phyloP scores from a whole-genome alignment of 2,888 invertebrate species.

The Barypeithes pellucidus region DNA sequence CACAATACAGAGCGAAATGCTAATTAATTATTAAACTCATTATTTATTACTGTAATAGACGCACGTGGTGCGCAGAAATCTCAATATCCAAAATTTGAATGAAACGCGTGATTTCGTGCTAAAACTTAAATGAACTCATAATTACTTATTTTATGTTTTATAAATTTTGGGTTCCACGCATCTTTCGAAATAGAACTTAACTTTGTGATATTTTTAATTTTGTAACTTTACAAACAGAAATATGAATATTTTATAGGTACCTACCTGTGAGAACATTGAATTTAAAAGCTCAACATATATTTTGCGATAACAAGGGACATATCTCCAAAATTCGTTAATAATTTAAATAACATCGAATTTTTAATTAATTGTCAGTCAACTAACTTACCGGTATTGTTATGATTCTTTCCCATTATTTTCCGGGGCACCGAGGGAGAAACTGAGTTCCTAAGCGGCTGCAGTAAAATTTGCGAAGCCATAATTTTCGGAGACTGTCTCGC shows the following conservation, averaged over 20 bases:
- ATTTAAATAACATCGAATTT: not conserved
- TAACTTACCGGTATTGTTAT: slow-evolving; percentile 78
- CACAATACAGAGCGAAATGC: not conserved
- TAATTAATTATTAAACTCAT: slow-evolving; percentile 14
- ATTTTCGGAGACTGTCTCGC: slow-evolving; percentile 64
- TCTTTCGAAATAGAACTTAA: not conserved
- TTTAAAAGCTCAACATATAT: too few species aligned
- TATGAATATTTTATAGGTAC: too few species aligned
- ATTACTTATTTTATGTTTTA: slow-evolving; percentile 3
- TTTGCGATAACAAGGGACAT: too few species aligned
- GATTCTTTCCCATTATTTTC: slow-evolving; percentile 78
- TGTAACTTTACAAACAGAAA: too few species aligned
- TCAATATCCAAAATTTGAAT: slow-evolving; percentile 43
- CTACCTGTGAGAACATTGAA: too few species aligned
- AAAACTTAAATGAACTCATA: not conserved
- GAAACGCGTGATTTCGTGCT: slow-evolving; percentile 18
- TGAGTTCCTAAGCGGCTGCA: slow-evolving; percentile 71
- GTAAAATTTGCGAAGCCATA: slow-evolving; percentile 58
- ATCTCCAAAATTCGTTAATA: too few species aligned
- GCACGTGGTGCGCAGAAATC: slow-evolving; percentile 53
- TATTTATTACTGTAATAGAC: slow-evolving; percentile 12
- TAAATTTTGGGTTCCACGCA: not conserved
- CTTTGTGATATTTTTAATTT: too few species aligned
- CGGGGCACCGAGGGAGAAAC: slow-evolving; percentile 73
- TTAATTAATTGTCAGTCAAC: slow-evolving; percentile 3